Evolutionary conservation across 2,888 invertebrate genomes (phyloP), one percentile per base, ranked within the genome.

Genomic region (Dioctria linearis): DNA sequence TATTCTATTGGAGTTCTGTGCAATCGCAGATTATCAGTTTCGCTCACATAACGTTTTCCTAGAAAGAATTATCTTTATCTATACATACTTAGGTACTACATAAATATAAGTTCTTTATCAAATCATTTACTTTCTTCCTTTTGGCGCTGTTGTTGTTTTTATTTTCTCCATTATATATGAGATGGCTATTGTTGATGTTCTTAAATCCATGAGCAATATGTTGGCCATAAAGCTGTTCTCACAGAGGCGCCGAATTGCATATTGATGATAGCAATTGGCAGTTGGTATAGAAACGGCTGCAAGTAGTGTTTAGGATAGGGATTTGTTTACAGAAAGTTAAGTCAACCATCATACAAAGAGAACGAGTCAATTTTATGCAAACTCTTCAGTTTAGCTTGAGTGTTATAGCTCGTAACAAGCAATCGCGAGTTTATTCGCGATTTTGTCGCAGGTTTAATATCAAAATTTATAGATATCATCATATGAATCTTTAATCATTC

Each of bases 171-270:
- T 25, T 25, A n/a, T 54, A 54, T 11, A 54, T 11, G 51, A 69
- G 11, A 69, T 69, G 69, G 69, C 51, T 69, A 54, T 54, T 54
- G 3, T 54, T 54, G n/a, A 54, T 11, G 6, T 69, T 67, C 43
- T 67, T 67, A 49, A 25, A 46, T 46, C 42, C 6, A 42, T 13
- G 69, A 69, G 51, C 51, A 51, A 49, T 54, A 49, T 51, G 54
- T 51, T 49, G 73, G 25, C 49, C 42, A 75, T 75, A 75, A 75
- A 75, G 49, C 59, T 59, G 73, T 75, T 59, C 59, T 57, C 43
- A 25, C 25, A 25, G 25, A 59, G 25, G 59, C 59, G 73, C 73
- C 42, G 42, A 59, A 75, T 75, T 49, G 13, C 59, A 59, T 75
- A 75, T 75, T 75, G 73, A 75, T 75, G 42, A 59, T 42, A 42